These are phyloP conservation scores for Drosophila truncata DNA, from an alignment of 1,140 invertebrate genomes.

Conservation along the genomic window DNA sequence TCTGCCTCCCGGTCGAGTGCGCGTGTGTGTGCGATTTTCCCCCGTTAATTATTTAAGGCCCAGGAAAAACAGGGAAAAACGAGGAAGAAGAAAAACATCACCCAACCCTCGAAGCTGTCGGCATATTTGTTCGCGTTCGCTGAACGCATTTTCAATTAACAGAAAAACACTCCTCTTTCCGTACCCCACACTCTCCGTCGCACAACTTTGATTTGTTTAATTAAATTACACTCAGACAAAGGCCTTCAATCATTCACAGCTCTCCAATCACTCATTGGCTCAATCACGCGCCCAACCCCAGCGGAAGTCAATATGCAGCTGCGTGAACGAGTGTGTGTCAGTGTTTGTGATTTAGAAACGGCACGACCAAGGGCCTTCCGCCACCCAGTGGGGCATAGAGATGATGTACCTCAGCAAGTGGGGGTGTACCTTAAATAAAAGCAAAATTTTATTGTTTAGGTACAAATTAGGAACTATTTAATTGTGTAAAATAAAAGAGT, in stretches of 20 bases:
- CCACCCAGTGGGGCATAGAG: conserved; percentile 5
- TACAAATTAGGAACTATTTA: not conserved
- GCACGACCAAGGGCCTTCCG: conserved; percentile 1
- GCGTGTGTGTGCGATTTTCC: conserved; percentile 42
- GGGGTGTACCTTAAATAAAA: not conserved
- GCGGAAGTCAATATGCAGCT: conserved; percentile 61
- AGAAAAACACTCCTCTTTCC: conserved; percentile 49
- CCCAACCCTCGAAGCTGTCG: conserved; percentile 17
- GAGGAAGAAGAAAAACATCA: not conserved
- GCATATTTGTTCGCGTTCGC: conserved; percentile 64
- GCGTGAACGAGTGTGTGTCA: conserved; percentile 29
- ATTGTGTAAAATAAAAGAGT: no score
- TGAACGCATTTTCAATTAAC: conserved; percentile 81
- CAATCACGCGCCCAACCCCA: conserved; percentile 72
- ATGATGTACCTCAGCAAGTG: not conserved
- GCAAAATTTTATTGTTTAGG: not conserved
- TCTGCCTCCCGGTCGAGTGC: not conserved
- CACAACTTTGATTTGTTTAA: conserved; percentile 78
- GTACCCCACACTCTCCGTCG: conserved; percentile 2
- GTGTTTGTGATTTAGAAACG: conserved; percentile 46
- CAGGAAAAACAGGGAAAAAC: conserved; percentile 9
- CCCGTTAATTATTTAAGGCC: conserved; percentile 73
- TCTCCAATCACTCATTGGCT: conserved; percentile 81
- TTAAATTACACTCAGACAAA: conserved; percentile 82
- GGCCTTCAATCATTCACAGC: conserved; percentile 82